Evolutionary conservation across 2,113 vertebrate genomes (phyloP).

Genomic region (Centropus unirufus): DNA sequence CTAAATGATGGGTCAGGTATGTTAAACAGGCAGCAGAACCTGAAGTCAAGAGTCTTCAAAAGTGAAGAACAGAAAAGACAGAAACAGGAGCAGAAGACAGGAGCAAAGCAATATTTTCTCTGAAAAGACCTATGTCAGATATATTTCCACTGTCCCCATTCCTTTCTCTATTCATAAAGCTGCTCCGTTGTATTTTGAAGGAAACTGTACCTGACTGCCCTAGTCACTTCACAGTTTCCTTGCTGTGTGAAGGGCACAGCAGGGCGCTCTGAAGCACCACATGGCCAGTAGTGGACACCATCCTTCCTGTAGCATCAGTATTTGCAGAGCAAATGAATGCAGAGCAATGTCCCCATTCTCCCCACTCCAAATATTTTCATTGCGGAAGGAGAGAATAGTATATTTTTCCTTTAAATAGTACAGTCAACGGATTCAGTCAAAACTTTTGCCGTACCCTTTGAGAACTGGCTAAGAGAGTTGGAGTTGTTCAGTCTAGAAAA

Average conservation of each 20-base stretch:
- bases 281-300: background rate
- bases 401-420: background rate
- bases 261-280: background rate
- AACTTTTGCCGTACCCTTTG: background rate
- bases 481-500: too few species aligned
- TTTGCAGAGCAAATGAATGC: background rate
- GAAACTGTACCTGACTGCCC: background rate
- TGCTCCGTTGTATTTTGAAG: background rate
- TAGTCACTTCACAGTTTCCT: background rate
- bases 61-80: background rate
- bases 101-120: background rate
- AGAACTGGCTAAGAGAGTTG: too few species aligned
- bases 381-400: fast-evolving
- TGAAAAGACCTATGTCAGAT: background rate
- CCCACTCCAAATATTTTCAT: background rate
- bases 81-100: background rate
- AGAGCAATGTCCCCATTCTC: background rate
- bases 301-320: background rate
- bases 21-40: background rate
- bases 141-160: background rate
- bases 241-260: background rate
- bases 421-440: background rate
- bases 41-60: background rate
- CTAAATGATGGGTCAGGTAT: background rate
- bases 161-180: background rate